phyloP scores from a whole-genome alignment of 1,140 invertebrate species.

The Sipha flava region DNA sequence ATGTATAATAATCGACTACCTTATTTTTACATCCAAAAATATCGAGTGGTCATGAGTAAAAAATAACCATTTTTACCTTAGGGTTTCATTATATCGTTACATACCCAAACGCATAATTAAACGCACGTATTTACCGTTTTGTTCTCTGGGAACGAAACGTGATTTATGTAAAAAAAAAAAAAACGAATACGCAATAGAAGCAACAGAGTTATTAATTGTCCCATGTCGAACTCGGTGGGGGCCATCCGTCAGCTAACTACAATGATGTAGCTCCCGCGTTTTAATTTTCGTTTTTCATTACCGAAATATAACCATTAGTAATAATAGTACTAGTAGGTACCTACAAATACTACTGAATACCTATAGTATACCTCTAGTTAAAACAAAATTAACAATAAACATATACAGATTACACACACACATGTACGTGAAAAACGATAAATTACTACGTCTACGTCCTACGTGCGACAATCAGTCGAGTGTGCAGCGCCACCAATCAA shows the following conservation, averaged over 20 bases:
- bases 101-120: neutral
- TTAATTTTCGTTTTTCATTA: constrained; percentile 24
- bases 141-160: neutral
- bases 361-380: neutral
- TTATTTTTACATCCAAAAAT: neutral
- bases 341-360: too few relatives aligned
- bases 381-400: constrained; percentile 19
- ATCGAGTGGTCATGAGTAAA: neutral
- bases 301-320: neutral
- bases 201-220: constrained; percentile 6
- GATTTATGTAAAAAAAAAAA: constrained; percentile 24
- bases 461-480: neutral
- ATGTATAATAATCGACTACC: neutral
- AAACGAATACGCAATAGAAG: neutral
- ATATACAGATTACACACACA: neutral
- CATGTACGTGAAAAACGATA: neutral
- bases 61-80: neutral
- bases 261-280: constrained; percentile 15
- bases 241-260: neutral
- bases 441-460: neutral
- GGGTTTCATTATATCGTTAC: neutral
- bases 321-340: neutral
- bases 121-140: neutral
- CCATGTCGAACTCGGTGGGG: constrained; percentile 2
- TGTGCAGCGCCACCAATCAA: neutral